These are phyloP conservation scores for Pelvicachromis taeniatus DNA, from an alignment of 2,113 vertebrate species.

Conservation along the genomic window DNA sequence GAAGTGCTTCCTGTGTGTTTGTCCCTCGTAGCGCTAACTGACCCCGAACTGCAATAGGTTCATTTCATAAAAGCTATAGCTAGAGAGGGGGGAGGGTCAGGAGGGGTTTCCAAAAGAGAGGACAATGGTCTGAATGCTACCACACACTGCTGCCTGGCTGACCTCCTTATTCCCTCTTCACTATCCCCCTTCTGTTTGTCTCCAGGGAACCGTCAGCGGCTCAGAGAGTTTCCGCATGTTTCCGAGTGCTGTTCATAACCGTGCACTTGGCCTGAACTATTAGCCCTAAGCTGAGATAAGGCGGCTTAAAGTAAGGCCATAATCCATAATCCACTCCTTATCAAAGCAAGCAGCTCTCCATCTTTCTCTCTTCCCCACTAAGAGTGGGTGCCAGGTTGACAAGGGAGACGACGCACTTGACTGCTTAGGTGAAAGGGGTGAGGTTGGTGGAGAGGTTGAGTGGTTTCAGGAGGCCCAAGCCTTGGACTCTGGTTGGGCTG, in stretches of 20 bases:
- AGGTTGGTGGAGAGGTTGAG: neutral
- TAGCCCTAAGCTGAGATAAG: slow-evolving; percentile 72
- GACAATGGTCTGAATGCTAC: slow-evolving; percentile 46
- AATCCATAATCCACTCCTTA: slow-evolving; percentile 76
- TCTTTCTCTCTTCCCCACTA: slow-evolving; percentile 7
- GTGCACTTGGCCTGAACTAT: slow-evolving; percentile 62
- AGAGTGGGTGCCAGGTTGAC: slow-evolving; percentile 17
- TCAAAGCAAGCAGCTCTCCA: slow-evolving; percentile 70
- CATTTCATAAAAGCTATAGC: slow-evolving; percentile 15
- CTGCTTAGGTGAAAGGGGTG: slow-evolving; percentile 40
- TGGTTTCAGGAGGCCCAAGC: neutral
- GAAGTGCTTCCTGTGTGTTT: neutral
- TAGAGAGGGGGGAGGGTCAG: slow-evolving; percentile 13
- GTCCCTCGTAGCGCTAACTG: neutral
- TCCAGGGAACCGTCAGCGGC: slow-evolving; percentile 43
- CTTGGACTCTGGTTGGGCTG: neutral
- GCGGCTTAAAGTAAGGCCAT: slow-evolving; percentile 65
- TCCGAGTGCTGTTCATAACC: slow-evolving; percentile 49
- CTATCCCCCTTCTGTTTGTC: slow-evolving; percentile 15
- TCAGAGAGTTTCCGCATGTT: slow-evolving; percentile 38
- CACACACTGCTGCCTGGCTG: slow-evolving; percentile 15
- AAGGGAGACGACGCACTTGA: slow-evolving; percentile 54
- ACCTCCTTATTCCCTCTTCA: slow-evolving; percentile 31
- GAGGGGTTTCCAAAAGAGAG: neutral
- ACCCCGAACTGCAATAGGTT: slow-evolving; percentile 22